Conservation (phyloP, 2,113 vertebrate species). For the Egretta garzetta region DNA sequence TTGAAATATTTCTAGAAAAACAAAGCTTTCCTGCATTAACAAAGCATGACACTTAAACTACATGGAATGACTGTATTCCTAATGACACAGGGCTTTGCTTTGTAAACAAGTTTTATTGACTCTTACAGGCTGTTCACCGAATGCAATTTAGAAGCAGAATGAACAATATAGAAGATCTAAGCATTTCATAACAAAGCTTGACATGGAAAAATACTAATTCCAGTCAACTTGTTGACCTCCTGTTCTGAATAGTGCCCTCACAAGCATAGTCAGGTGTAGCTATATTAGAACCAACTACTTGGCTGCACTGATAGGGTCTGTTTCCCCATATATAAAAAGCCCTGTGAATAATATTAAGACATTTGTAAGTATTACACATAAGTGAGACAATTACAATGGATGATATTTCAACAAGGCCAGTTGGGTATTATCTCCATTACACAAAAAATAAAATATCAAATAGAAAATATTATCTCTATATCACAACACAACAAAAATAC, state of each 20-base stretch:
- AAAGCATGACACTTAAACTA: not conserved
- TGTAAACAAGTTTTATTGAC: not conserved
- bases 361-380: not conserved
- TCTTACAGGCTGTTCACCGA: not conserved
- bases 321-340: not conserved
- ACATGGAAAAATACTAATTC: not conserved
- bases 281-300: not conserved
- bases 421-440: not conserved
- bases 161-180: not conserved
- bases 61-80: not conserved
- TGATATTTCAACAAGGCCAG: not conserved
- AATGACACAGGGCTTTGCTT: not conserved
- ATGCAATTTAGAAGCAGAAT: not conserved
- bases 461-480: not conserved
- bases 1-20: not conserved
- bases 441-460: not conserved
- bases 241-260: not conserved
- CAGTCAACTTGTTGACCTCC: not conserved
- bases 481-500: not conserved
- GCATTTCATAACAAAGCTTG: not conserved
- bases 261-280: not conserved
- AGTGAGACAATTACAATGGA: not conserved
- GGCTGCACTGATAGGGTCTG: fast-evolving
- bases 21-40: not conserved
- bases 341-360: not conserved